phyloP scores from a whole-genome alignment of 2,888 invertebrate species.

The Andrena bucephala region DNA sequence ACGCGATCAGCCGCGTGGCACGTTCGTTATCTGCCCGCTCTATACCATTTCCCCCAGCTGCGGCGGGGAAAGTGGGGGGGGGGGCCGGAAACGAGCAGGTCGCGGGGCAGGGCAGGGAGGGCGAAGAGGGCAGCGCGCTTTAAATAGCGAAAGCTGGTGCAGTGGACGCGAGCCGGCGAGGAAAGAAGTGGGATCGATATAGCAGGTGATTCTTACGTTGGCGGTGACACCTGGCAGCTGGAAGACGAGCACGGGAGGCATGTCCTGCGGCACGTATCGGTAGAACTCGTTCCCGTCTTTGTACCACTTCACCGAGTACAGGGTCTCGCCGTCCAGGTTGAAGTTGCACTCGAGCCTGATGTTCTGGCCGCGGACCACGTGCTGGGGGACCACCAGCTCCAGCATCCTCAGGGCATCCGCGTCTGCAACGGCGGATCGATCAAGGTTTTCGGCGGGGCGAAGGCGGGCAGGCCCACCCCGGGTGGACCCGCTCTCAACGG shows the following conservation, averaged over 20 bases:
- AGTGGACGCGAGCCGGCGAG: constrained; percentile 15
- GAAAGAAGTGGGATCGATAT: constrained; percentile 42
- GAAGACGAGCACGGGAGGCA: constrained; percentile 93
- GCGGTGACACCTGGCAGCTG: constrained; percentile 93
- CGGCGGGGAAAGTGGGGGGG: not conserved
- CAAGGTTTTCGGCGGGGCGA: not conserved
- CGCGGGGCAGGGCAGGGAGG: not conserved
- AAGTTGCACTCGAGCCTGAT: constrained; percentile 93
- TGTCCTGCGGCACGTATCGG: constrained; percentile 93
- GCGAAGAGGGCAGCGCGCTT: constrained; percentile 33
- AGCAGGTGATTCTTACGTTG: constrained; percentile 88
- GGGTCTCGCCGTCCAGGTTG: constrained; percentile 92
- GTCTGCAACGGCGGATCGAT: constrained; percentile 45
- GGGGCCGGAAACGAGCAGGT: not conserved
- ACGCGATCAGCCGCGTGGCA: no score
- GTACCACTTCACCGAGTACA: constrained; percentile 97
- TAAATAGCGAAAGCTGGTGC: constrained; percentile 46
- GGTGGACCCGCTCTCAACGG: no score
- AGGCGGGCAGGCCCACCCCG: not conserved
- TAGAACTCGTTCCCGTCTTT: constrained; percentile 96
- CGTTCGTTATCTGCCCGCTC: no score
- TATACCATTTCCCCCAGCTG: no score
- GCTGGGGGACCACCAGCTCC: constrained; percentile 92
- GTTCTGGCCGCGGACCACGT: constrained; percentile 92
- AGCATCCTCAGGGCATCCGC: constrained; percentile 88